Conservation (phyloP, 1,140 invertebrate species). For the Laupala kohalensis region DNA sequence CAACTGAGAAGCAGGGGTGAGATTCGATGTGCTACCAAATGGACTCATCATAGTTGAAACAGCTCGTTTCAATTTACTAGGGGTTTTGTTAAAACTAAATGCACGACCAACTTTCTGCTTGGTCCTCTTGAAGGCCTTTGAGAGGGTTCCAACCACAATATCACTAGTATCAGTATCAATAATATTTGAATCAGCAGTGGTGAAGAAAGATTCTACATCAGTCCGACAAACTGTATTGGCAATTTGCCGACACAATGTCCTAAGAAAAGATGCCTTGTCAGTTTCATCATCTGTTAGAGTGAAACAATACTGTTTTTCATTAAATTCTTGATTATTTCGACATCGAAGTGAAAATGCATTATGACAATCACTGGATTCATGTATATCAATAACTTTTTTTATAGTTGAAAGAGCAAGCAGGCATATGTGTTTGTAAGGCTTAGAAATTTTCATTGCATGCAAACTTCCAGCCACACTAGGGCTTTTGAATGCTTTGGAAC, state of each 20-base stretch:
- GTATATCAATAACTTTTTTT: slow-evolving; percentile 79
- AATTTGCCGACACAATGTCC: slow-evolving; percentile 72
- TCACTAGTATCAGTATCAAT: slow-evolving; percentile 75
- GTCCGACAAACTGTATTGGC: slow-evolving; percentile 73
- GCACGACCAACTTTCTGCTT: slow-evolving; percentile 80
- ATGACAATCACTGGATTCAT: slow-evolving; percentile 72
- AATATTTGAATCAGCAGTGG: slow-evolving; percentile 57
- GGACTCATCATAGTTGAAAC: slow-evolving; percentile 91
- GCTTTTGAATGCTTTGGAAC: slow-evolving; percentile 63
- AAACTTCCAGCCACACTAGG: slow-evolving; percentile 47
- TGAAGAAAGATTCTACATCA: slow-evolving; percentile 70
- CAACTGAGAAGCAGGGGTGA: slow-evolving; percentile 59
- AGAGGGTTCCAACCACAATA: slow-evolving; percentile 65
- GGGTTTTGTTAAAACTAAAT: slow-evolving; percentile 89
- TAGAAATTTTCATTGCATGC: slow-evolving; percentile 43
- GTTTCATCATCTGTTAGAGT: slow-evolving; percentile 63
- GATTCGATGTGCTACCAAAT: slow-evolving; percentile 62
- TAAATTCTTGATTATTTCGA: slow-evolving; percentile 66
- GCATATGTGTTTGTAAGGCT: slow-evolving; percentile 82
- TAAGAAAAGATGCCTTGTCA: slow-evolving; percentile 67
- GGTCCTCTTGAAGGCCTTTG: slow-evolving; percentile 70
- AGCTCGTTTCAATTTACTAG: slow-evolving; percentile 80
- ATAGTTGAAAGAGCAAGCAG: slow-evolving; percentile 76
- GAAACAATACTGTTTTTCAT: slow-evolving; percentile 80
- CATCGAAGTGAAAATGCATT: slow-evolving; percentile 80